These are phyloP conservation scores for Cariama cristata DNA, from an alignment of 2,113 vertebrate genomes.

Conservation along the genomic window DNA sequence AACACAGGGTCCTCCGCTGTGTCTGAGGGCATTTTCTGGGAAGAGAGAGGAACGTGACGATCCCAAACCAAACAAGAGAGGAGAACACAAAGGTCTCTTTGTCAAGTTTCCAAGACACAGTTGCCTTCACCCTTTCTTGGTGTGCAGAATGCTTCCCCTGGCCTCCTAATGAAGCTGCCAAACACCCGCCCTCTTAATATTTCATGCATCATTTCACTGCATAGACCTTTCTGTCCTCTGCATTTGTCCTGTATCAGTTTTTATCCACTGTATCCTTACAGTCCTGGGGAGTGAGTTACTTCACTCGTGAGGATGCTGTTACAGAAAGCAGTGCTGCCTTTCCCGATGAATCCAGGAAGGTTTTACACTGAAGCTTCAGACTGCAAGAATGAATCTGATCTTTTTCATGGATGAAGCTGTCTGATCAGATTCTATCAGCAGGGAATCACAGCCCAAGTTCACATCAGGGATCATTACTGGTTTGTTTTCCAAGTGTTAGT, in stretches of 20 bases:
- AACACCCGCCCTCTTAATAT: not conserved
- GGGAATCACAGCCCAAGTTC: not conserved
- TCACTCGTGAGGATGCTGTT: not conserved
- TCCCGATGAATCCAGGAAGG: not conserved
- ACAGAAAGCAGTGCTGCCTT: not conserved
- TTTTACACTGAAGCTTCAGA: not conserved
- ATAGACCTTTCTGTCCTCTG: not conserved
- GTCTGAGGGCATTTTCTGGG: not conserved
- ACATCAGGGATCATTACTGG: not conserved
- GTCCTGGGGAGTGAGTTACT: not conserved
- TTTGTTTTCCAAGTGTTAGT: not conserved
- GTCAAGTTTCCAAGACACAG: constrained; percentile 47
- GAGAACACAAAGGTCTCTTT: constrained; percentile 52
- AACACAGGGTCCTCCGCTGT: constrained; percentile 9
- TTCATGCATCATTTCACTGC: constrained; percentile 26
- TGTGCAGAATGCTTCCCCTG: constrained; percentile 1
- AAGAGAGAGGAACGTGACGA: constrained; percentile 1
- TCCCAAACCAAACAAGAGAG: not conserved
- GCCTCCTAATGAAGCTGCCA: constrained; percentile 42
- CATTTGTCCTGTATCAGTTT: not conserved
- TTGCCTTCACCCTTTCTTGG: constrained; percentile 52
- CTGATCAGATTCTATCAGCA: not conserved
- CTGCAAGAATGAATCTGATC: not conserved
- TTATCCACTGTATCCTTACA: not conserved
- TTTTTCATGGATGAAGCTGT: not conserved